Percentiles rank a stretch among this genome's conserved stretches.
Evolutionary conservation across 1,140 invertebrate species (phyloP).

Genomic region (Meloidogyne exigua): DNA sequence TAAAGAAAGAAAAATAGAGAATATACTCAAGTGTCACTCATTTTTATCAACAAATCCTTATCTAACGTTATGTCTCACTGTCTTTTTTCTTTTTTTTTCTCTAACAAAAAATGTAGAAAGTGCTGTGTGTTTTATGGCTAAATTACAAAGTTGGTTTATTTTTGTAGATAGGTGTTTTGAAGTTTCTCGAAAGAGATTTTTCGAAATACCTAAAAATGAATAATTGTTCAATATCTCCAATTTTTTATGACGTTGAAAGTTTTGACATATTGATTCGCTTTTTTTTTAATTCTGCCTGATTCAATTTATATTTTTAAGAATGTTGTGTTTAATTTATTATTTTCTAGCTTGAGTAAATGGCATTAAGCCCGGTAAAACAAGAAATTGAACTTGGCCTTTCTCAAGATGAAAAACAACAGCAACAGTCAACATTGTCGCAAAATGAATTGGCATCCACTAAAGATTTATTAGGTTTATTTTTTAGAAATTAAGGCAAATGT

Average conservation of each 20-base stretch:
- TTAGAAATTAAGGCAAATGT: background rate
- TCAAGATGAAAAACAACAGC: background rate
- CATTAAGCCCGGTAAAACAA: background rate
- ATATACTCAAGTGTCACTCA: too few relatives aligned
- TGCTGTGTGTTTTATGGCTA: too few relatives aligned
- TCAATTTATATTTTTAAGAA: background rate
- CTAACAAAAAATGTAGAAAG: too few relatives aligned
- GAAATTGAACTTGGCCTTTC: background rate
- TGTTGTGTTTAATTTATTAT: background rate
- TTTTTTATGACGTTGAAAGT: too few relatives aligned
- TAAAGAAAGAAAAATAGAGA: too few relatives aligned
- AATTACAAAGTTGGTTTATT: too few relatives aligned
- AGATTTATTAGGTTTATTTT: background rate
- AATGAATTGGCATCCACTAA: background rate
- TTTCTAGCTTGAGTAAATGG: background rate
- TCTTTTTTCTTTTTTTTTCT: too few relatives aligned
- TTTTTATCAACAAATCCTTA: too few relatives aligned
- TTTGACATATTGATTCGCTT: background rate
- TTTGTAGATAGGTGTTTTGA: background rate
- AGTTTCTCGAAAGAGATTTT: background rate
- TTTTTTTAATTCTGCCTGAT: background rate
- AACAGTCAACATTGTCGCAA: background rate
- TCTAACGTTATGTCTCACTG: too few relatives aligned
- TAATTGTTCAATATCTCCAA: background rate
- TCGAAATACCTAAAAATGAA: background rate